A percentile compares a stretch with the other conserved stretches of the same genome.
Evolutionary conservation across 2,888 invertebrate genomes (phyloP).

Genomic region (Agrochola lota): DNA sequence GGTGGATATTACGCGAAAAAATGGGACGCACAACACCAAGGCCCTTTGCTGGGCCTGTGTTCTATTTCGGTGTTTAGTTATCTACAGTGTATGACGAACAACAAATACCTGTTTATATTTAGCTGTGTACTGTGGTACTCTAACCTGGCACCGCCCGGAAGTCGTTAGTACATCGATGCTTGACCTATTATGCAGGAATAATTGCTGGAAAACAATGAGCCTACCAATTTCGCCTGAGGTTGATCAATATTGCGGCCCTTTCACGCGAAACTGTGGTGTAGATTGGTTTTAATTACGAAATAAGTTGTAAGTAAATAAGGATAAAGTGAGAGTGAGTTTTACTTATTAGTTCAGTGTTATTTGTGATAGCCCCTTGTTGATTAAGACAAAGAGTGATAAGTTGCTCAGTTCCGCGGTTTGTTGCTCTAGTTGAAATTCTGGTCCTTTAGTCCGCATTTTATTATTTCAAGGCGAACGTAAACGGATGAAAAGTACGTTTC

Average conservation of each 20-base stretch:
- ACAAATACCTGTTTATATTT: constrained; percentile 75
- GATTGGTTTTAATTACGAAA: constrained; percentile 48
- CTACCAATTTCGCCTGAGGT: constrained; percentile 56
- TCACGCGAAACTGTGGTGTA: constrained; percentile 33
- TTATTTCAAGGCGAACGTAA: constrained; percentile 3
- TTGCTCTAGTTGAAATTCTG: constrained; percentile 4
- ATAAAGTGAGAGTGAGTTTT: constrained; percentile 30
- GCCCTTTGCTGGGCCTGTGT: constrained; percentile 69
- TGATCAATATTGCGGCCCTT: constrained; percentile 48
- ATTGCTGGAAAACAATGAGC: constrained; percentile 76
- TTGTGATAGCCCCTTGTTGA: background rate
- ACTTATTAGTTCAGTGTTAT: constrained; percentile 1
- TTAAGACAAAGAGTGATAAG: background rate
- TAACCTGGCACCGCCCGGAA: constrained; percentile 79
- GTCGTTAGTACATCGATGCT: constrained; percentile 77
- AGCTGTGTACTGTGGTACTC: constrained; percentile 70
- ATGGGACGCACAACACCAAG: constrained; percentile 66
- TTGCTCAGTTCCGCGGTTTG: background rate
- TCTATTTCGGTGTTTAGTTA: constrained; percentile 71
- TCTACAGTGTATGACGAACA: constrained; percentile 68
- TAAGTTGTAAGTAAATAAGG: constrained; percentile 34
- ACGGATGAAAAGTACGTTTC: constrained; percentile 18
- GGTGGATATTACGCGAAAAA: constrained; percentile 50
- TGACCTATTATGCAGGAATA: constrained; percentile 80
- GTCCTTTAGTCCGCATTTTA: constrained; percentile 6